These are phyloP conservation scores for Poeciliopsis infans DNA, from an alignment of 2,797 vertebrate species.

Conservation along the genomic window DNA sequence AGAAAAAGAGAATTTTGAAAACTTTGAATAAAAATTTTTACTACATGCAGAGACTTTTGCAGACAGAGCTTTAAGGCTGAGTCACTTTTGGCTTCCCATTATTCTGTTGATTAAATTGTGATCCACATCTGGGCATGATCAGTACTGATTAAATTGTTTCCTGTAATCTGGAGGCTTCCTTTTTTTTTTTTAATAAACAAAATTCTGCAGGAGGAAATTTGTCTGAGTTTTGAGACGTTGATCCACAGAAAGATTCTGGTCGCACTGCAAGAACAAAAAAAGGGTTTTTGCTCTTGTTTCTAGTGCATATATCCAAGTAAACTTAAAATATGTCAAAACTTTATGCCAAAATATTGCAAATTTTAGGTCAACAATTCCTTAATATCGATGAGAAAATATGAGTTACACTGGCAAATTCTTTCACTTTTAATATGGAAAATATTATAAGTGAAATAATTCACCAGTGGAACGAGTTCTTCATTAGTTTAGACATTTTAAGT, in stretches of 20 bases:
- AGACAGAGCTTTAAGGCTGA: not conserved
- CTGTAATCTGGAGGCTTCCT: conserved; percentile 30
- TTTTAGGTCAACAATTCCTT: no score
- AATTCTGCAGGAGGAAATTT: not conserved
- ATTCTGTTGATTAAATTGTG: conserved; percentile 21
- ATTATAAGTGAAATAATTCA: no score
- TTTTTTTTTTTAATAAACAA: conserved; percentile 16
- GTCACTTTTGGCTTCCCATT: conserved; percentile 15
- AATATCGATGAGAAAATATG: no score
- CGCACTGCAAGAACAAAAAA: not conserved
- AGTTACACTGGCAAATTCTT: no score
- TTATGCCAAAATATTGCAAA: no score
- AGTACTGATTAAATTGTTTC: conserved; percentile 41
- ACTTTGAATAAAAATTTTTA: not conserved
- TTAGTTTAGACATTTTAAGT: not conserved
- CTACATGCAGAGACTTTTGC: not conserved
- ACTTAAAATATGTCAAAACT: no score
- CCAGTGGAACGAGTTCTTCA: no score
- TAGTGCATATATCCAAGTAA: no score
- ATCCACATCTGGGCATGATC: conserved; percentile 29
- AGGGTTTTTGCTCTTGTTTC: no score
- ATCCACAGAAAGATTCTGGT: conserved; percentile 34
- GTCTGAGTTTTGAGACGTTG: conserved; percentile 9
- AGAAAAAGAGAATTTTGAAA: not conserved
- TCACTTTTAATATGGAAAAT: no score